phyloP scores from a whole-genome alignment of 2,888 invertebrate genomes.

The Calameuta filiformis region DNA sequence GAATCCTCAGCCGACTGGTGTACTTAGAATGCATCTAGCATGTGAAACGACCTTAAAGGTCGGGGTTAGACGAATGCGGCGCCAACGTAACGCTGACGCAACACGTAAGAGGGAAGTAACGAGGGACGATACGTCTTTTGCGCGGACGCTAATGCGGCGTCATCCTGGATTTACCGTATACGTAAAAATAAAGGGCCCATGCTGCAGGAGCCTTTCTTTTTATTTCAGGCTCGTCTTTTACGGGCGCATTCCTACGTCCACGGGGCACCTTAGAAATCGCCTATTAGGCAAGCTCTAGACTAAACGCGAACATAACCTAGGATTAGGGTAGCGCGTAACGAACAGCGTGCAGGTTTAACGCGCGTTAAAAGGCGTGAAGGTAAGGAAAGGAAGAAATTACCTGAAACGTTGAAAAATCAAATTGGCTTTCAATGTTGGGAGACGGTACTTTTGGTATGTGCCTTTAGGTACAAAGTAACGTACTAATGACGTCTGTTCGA shows the following conservation, averaged over 20 bases:
- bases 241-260: conserved; percentile 2
- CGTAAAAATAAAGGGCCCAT: background rate
- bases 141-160: conserved; percentile 27
- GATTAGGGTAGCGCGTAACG: conserved; percentile 5
- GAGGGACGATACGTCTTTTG: conserved; percentile 38
- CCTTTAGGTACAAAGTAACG: background rate
- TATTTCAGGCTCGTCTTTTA: background rate
- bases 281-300: conserved; percentile 8
- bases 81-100: conserved; percentile 58
- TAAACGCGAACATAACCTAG: conserved; percentile 4
- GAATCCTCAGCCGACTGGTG: background rate
- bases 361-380: background rate
- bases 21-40: background rate
- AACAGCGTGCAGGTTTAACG: background rate
- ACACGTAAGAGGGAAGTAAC: conserved; percentile 47
- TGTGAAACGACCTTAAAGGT: background rate
- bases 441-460: background rate
- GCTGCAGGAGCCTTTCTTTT: background rate
- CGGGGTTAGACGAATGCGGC: conserved; percentile 49
- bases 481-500: background rate
- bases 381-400: background rate
- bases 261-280: background rate
- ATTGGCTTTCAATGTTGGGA: background rate
- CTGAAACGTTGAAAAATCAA: background rate
- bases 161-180: conserved; percentile 12